Conservation (phyloP, 2,888 invertebrate species). For the Dendrolimus houi region DNA sequence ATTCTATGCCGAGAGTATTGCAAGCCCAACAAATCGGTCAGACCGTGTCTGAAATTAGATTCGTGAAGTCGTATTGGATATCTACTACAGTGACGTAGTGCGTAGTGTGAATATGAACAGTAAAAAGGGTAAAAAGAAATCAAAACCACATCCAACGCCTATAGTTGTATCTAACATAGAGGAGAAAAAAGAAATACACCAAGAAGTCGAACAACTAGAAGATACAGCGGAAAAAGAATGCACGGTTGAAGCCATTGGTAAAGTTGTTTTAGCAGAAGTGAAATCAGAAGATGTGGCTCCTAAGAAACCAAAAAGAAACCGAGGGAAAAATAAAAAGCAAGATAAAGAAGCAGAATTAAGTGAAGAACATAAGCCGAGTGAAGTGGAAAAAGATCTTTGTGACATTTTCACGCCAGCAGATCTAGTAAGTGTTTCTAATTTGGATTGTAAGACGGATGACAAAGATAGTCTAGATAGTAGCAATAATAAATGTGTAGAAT, state of each 20-base stretch:
- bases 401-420: not conserved
- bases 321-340: constrained; percentile 59
- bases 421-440: not conserved
- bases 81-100: constrained; percentile 32
- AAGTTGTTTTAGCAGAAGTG: constrained; percentile 14
- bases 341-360: constrained; percentile 24
- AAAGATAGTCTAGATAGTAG: constrained; percentile 2
- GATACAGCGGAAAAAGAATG: constrained; percentile 17
- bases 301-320: constrained; percentile 64
- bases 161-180: constrained; percentile 16
- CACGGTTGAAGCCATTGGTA: constrained; percentile 25
- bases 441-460: not conserved
- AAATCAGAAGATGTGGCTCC: constrained; percentile 35
- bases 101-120: constrained; percentile 56
- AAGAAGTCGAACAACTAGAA: constrained; percentile 17
- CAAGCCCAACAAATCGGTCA: constrained; percentile 52
- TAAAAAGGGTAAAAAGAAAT: constrained; percentile 45
- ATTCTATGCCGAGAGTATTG: constrained; percentile 52
- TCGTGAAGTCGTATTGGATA: constrained; percentile 37
- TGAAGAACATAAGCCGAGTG: constrained; percentile 10
- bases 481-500: constrained; percentile 5
- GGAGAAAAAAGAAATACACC: constrained; percentile 13
- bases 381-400: not conserved
- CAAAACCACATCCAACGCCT: constrained; percentile 26
- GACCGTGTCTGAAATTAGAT: constrained; percentile 54